Conservation (phyloP, 2,797 vertebrate genomes). For the Myotis findleyi region DNA sequence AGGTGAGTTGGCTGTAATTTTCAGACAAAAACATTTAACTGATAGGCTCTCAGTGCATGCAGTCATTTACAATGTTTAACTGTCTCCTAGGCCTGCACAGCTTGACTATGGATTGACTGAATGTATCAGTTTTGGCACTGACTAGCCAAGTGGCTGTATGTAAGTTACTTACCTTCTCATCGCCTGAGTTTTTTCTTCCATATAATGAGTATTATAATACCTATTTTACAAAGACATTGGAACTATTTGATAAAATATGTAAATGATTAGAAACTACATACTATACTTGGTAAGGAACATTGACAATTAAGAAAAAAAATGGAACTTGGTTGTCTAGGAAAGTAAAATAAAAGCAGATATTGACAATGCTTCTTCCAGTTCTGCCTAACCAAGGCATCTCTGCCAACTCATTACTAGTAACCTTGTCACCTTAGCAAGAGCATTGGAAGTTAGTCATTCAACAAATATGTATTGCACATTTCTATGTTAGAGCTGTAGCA, state of each 20-base stretch:
- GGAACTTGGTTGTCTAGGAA: neutral
- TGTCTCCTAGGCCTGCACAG: neutral
- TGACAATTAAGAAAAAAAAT: neutral
- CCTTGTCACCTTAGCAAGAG: neutral
- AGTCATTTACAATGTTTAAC: neutral
- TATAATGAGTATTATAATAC: neutral
- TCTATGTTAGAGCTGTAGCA: neutral
- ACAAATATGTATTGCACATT: neutral
- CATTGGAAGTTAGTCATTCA: neutral
- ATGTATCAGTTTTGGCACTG: neutral
- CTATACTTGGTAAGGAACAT: neutral
- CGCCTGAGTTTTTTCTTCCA: neutral
- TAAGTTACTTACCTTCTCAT: neutral
- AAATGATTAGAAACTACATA: neutral
- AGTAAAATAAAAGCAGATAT: neutral
- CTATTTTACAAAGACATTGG: neutral
- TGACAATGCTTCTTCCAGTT: neutral
- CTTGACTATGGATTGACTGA: neutral
- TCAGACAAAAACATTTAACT: neutral
- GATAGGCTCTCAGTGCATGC: neutral
- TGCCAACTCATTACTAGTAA: neutral
- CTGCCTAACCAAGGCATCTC: neutral
- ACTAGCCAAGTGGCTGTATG: neutral
- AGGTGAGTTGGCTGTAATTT: neutral
- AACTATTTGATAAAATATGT: neutral